Evolutionary conservation across 2,797 vertebrate species (phyloP), one percentile per base, ranked within the genome.

Genomic region (Apogon talboti): DNA sequence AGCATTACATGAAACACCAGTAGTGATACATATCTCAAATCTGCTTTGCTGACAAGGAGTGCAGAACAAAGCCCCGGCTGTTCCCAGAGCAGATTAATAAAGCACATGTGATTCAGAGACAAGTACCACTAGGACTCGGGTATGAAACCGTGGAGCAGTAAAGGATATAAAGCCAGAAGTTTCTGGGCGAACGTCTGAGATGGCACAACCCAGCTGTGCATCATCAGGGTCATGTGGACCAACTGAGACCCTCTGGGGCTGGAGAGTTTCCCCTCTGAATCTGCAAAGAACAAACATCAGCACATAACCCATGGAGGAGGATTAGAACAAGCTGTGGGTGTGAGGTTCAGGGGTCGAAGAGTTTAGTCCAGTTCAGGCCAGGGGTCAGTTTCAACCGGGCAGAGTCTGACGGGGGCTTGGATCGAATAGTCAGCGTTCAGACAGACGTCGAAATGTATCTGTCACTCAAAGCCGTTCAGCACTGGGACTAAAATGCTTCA

Each of bases 191-290:
- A 93, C 14, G 89, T 88, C 14, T 94, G 89, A 0, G 96, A 98
- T 1, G 96, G 93, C 21, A 97, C 92, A 2, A 98, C 94, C 96
- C 96, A 97, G 66, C 92, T 95, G 83, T 98, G 96, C 94, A 96
- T 96, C 86, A 96, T 95, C 66, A 98, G 89, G 14, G 93, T 95
- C 95, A 98, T 95, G 67, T 95, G 93, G 74, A 97, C 94, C 62
- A 94, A 68, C 84, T 95, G 93, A 24, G 93, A 92, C 15, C 93
- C 93, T 28, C 87, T 84, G 71, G 81, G 78, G 30, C 86, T 91
- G 81, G 81, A 83, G 1, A 95, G 83, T 74, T 87, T 95, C 40
- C 96, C 96, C 1, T 95, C 91, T 0, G 88, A 85, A 79, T 97
- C 96, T 98, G 82, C 13, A 85, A 72, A n/a, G 0, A 53, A 40